Evolutionary conservation across 2,797 vertebrate genomes (phyloP).

Genomic region (Rhinogobio ventralis): DNA sequence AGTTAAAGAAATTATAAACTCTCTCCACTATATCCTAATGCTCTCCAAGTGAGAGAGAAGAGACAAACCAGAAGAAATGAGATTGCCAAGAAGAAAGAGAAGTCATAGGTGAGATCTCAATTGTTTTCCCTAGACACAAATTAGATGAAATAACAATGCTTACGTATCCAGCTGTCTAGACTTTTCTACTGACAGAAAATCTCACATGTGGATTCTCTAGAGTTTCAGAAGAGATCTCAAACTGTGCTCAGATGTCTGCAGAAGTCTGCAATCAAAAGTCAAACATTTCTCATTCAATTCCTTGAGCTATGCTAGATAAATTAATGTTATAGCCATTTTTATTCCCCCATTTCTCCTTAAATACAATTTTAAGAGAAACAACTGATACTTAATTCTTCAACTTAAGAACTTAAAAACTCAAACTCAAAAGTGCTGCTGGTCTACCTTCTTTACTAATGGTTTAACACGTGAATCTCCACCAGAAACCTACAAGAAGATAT

Average conservation of each 20-base stretch:
- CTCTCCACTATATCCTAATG: slow-evolving; percentile 11
- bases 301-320: neutral
- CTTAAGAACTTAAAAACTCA: neutral
- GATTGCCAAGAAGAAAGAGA: neutral
- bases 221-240: neutral
- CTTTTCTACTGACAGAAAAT: neutral
- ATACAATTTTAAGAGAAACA: neutral
- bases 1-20: neutral
- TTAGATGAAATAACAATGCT: neutral
- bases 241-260: neutral
- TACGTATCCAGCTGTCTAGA: neutral
- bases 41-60: slow-evolving; percentile 3
- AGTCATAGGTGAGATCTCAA: neutral
- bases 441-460: neutral
- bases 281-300: neutral
- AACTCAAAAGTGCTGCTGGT: neutral
- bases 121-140: neutral
- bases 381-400: neutral
- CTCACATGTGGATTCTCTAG: neutral
- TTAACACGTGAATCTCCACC: neutral
- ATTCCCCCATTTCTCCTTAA: neutral
- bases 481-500: neutral
- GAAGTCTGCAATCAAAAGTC: neutral
- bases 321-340: neutral
- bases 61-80: neutral